phyloP scores from a whole-genome alignment of 2,797 vertebrate species.

The Sylvia borin region DNA sequence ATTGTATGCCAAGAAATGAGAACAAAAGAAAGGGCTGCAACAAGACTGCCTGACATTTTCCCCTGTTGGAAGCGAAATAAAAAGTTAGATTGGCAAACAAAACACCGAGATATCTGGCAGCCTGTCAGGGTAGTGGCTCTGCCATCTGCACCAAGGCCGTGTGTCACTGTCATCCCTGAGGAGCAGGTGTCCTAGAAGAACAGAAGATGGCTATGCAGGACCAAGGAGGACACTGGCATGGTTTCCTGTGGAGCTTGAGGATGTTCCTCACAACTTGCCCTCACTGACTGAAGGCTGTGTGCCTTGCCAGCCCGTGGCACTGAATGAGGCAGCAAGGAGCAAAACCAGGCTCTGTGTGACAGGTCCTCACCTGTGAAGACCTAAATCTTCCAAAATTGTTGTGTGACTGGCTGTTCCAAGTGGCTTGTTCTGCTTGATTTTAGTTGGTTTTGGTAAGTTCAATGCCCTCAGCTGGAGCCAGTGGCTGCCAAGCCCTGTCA shows the following conservation, averaged over 20 bases:
- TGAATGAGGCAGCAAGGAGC: background rate
- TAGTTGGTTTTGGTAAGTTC: background rate
- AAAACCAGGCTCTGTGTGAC: background rate
- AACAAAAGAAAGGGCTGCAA: slow-evolving; percentile 27
- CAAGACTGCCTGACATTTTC: background rate
- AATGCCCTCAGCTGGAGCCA: background rate
- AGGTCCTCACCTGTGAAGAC: background rate
- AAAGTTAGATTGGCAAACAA: slow-evolving; percentile 57
- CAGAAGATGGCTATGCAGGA: slow-evolving; percentile 43
- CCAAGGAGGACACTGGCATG: slow-evolving; percentile 23
- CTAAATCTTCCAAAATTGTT: background rate
- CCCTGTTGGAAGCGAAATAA: slow-evolving; percentile 23
- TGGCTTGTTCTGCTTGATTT: background rate
- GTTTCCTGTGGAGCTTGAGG: background rate
- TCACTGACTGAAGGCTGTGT: background rate
- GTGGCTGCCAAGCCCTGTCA: background rate
- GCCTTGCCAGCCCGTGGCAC: background rate
- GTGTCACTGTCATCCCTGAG: slow-evolving; percentile 41
- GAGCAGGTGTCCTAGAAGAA: slow-evolving; percentile 32
- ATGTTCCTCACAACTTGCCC: background rate
- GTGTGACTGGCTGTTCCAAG: background rate
- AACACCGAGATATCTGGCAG: slow-evolving; percentile 52
- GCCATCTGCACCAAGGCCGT: slow-evolving; percentile 55
- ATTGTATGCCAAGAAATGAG: slow-evolving; percentile 13
- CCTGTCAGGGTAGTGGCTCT: slow-evolving; percentile 10